Evolutionary conservation across 2,113 vertebrate species (phyloP), one percentile per base, ranked within the genome.

Genomic region (Petrocephalus zakoni): DNA sequence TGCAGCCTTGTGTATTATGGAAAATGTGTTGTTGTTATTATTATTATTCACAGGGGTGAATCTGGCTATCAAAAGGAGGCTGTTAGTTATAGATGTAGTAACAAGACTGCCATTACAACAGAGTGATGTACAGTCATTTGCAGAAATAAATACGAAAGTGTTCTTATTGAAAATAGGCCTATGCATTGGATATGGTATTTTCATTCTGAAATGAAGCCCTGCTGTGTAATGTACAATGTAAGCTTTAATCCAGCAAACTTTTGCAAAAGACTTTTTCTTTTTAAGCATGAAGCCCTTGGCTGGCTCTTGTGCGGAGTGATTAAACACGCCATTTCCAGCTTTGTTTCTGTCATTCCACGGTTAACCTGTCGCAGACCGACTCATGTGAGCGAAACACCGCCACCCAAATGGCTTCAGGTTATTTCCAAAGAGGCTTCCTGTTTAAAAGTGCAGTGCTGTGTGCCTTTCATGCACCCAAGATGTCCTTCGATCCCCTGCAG

Each of bases 371-470:
- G 84, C 84, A 25, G 22, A 29, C 84, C n/a, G 84, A 34, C 22
- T 85, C 29, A 49, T 87, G 90, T 89, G 91, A 90, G 90, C 37
- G 17, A 92, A 93, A 89, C 85, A 83, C 88, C 90, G 89, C 90
- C 90, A 88, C 90, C 56, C 68, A 68, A 92, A 90, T 89, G 72
- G 90, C 87, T 87, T 90, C 58, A 47, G 87, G 89, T 91, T 88
- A 90, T 92, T 91, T 91, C 90, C 90, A 91, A 90, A 87, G 89
- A 87, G 78, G 89, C 89, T 91, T 92, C 92, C 91, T 93, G 92
- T 91, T 87, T 87, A 89, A 90, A 90, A 90, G 89, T 89, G 90
- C 90, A 75, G 89, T 7, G 87, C 87, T 83, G 61, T 88, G 11
- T 19, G 22, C 15, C 17, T 52, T 22, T n/a, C 10, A 11, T 52